phyloP scores from a whole-genome alignment of 2,113 vertebrate genomes.

The Castor canadensis region DNA sequence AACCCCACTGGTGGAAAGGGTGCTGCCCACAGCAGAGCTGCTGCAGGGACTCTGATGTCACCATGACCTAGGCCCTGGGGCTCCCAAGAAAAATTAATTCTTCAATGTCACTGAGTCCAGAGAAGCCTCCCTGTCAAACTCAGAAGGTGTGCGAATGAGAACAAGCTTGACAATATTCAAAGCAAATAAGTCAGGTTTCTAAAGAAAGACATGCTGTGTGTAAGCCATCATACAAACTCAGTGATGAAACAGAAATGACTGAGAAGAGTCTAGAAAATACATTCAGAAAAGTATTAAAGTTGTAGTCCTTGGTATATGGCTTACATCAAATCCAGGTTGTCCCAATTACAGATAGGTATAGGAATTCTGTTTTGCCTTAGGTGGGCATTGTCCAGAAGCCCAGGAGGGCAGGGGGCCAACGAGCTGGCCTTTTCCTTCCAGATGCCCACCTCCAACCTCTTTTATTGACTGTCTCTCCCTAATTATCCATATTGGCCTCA shows the following conservation, averaged over 20 bases:
- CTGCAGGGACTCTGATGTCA: not conserved
- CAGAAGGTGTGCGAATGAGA: not conserved
- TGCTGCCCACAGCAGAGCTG: not conserved
- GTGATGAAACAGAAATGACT: conserved; percentile 2
- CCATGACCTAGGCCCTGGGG: not conserved
- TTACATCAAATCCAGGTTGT: not conserved
- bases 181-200: conserved; percentile 32
- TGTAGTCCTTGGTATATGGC: not conserved
- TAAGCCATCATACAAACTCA: not conserved
- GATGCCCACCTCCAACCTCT: not conserved
- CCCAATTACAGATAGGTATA: not conserved
- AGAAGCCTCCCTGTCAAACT: not conserved
- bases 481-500: not conserved
- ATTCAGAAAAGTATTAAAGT: not conserved
- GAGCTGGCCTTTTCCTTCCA: not conserved
- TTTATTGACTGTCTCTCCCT: not conserved
- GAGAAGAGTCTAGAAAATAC: not conserved
- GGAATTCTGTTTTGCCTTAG: not conserved
- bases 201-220: conserved; percentile 21
- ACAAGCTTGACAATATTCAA: not conserved
- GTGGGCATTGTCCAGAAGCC: not conserved
- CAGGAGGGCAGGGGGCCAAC: not conserved
- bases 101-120: not conserved
- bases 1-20: not conserved
- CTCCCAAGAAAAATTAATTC: not conserved